Evolutionary conservation across 2,113 vertebrate species (phyloP), one percentile per base, ranked within the genome.

Genomic region (Neogale vison): DNA sequence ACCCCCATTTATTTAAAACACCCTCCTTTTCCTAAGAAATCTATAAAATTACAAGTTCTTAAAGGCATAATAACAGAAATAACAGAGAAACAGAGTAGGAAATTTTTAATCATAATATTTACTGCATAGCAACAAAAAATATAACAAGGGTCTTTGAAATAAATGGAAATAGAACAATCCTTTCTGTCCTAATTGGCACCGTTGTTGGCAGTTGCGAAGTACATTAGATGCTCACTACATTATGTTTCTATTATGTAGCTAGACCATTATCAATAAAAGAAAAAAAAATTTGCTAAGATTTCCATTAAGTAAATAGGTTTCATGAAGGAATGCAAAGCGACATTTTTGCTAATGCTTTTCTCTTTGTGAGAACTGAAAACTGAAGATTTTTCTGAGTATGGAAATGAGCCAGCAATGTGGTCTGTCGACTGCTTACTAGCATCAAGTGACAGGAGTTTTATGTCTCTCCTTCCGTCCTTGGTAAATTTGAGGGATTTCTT

Each of bases 261-360:
- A 93, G 67, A 71, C 57, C 45, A 95, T 97, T 96, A 95, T 93
- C 39, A 89, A 93, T 89, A 95, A 97, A 97, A 81, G 65, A 45
- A 96, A 95, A 72, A 93, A 93, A 92, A 3, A 71, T 93, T 82
- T 95, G 69, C 59, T 91, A 86, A 96, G 65, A 97, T 88, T 97
- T 86, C 23, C 96, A 92, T 95, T 96, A 97, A 96, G 67, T 93
- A 97, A 97, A 96, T 81, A 95, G 90, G n/a, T 26, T 34, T 94
- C 47, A 76, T 71, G 85, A 94, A 96, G 84, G 61, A 92, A 97
- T 74, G 81, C 26, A 85, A 92, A 88, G 36, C 34, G 45, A 69
- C 39, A 59, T 83, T 80, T 96, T 94, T 90, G 57, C n/a, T 94
- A 92, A 96, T 90, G 65, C 21, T 29, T 88, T 97, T 96, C 45